Percentiles rank a stretch among this genome's conserved stretches.
Evolutionary conservation across 2,113 vertebrate species (phyloP).

Genomic region (Aptenodytes patagonicus): DNA sequence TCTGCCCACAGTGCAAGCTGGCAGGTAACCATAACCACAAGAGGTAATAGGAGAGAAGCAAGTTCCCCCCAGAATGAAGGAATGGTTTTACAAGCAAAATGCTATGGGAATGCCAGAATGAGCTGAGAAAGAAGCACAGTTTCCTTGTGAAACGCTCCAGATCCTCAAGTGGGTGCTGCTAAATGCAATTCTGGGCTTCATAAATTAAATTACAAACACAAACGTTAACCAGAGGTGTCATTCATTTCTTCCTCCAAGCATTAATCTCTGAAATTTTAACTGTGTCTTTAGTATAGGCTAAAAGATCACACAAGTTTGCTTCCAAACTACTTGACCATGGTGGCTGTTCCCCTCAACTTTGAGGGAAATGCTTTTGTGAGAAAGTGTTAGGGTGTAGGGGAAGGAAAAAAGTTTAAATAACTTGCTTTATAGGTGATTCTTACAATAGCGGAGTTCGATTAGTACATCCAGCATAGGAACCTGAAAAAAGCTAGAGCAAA

Average conservation of each 20-base stretch:
- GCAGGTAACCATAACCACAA: neutral
- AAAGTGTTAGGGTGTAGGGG: neutral
- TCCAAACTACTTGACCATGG: neutral
- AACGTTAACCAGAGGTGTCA: neutral
- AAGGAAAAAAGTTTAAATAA: neutral
- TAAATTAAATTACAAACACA: neutral
- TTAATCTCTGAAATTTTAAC: neutral
- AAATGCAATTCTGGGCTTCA: neutral
- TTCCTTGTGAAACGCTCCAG: neutral
- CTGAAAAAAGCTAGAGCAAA: neutral
- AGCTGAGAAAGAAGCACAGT: neutral
- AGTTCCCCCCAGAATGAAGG: neutral
- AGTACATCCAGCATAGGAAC: neutral
- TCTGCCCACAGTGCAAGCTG: neutral
- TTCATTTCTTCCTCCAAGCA: neutral
- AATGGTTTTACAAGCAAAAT: neutral
- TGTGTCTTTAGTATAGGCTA: neutral
- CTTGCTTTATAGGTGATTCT: neutral
- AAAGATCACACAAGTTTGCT: neutral
- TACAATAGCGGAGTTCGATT: neutral
- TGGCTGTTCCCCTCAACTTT: neutral
- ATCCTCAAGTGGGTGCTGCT: neutral
- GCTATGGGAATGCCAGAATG: neutral
- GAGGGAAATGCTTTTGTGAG: neutral
- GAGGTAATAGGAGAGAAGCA: neutral